Evolutionary conservation across 2,113 vertebrate species (phyloP), one percentile per base, ranked within the genome.

Genomic region (Toxotes jaculatrix): DNA sequence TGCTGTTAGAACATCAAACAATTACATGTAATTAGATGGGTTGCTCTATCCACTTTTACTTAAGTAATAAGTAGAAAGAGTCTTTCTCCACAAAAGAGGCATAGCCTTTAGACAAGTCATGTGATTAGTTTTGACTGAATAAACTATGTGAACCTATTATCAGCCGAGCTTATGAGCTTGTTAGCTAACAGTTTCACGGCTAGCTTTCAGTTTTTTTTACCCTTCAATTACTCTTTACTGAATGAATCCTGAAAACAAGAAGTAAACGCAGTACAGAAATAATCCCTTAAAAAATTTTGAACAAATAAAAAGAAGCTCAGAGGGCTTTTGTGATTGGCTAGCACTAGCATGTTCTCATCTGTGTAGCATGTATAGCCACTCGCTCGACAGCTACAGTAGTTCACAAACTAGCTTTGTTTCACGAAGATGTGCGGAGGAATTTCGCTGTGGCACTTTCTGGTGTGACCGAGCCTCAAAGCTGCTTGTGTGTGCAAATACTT

Each of bases 381-480:
- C 34, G 56, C 57, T 34, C 1, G 6, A 40, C 23, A 61, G 40
- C 68, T 31, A 13, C 8, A 64, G 49, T 42, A 56, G 51, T 31
- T 53, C n/a, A 40, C 10, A 23, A 27, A 53, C 19, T 19, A 61
- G 27, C 53, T 10, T 14, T 8, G 1, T 70, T 67, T 69, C 19
- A 10, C 17, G 32, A 47, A 23, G 34, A 56, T 1, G 3, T 13
- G 31, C 1, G 1, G 36, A 14, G 43, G 11, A 68, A 42, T 27
- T 38, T 51, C 3, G 5, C 36, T 43, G 13, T 74, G 31, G 6
- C 0, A 32, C 12, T 80, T 66, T 56, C 72, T 84, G 75, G 51
- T 88, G 82, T 91, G 84, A 84, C 61, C 17, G n/a, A 60, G 87
- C 79, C 51, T 56, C 59, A 32, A 62, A 77, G 61, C 53, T 82